Evolutionary conservation across 1,140 invertebrate species (phyloP).

Genomic region (Heliconius eleuchia): DNA sequence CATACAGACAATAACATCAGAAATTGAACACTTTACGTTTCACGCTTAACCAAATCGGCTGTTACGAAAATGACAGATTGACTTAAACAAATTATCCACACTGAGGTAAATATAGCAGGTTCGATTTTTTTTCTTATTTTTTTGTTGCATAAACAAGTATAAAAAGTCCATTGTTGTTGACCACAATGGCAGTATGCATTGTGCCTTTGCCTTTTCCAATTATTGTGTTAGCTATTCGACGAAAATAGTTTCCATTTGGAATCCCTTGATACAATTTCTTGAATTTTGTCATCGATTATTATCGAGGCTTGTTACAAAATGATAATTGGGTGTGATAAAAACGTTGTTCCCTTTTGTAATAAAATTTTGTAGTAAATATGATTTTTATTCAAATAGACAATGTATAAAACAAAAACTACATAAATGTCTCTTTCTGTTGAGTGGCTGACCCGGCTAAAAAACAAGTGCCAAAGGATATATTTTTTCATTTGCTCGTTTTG

Average conservation of each 20-base stretch:
- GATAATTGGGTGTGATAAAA: too few relatives aligned
- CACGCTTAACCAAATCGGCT: slow-evolving; percentile 5
- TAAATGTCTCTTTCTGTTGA: too few relatives aligned
- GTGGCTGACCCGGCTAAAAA: too few relatives aligned
- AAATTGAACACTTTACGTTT: slow-evolving; percentile 4
- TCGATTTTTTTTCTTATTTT: slow-evolving; percentile 20
- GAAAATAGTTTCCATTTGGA: slow-evolving; percentile 2
- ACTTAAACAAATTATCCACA: slow-evolving; percentile 37
- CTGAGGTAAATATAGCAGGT: slow-evolving; percentile 30
- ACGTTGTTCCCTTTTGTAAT: too few relatives aligned
- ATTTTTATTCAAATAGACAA: too few relatives aligned
- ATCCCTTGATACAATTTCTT: slow-evolving; percentile 11
- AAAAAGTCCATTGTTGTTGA: slow-evolving; percentile 30
- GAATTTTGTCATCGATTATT: slow-evolving; percentile 4
- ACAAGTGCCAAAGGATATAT: too few relatives aligned
- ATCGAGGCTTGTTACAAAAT: neutral
- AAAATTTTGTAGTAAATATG: too few relatives aligned
- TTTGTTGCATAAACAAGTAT: slow-evolving; percentile 17
- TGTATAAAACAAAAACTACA: too few relatives aligned
- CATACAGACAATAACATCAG: slow-evolving; percentile 6
- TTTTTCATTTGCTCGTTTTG: neutral
- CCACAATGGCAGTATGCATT: slow-evolving; percentile 18
- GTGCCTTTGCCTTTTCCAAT: slow-evolving; percentile 15
- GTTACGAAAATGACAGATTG: slow-evolving; percentile 19
- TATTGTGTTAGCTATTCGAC: slow-evolving; percentile 21